phyloP scores from a whole-genome alignment of 2,797 vertebrate species.

The Sebastes goodei region DNA sequence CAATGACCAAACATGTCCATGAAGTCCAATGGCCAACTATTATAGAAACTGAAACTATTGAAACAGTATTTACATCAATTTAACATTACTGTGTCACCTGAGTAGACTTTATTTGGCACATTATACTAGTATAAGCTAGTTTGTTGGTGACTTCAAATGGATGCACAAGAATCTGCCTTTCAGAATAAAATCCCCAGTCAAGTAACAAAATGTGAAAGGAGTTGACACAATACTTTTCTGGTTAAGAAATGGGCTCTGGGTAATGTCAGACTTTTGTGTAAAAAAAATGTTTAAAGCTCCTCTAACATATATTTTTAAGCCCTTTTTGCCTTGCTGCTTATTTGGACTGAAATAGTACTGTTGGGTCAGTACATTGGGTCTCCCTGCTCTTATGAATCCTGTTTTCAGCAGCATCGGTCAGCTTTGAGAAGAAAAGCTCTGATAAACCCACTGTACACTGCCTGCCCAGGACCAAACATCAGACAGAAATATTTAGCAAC shows the following conservation, averaged over 20 bases:
- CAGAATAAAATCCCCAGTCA: no score
- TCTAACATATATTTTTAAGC: no score
- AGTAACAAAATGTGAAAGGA: neutral
- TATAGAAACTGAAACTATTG: no score
- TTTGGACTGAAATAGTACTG: no score
- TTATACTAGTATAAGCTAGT: no score
- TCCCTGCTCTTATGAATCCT: neutral
- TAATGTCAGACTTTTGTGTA: neutral
- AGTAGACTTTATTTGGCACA: no score
- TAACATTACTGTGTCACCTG: neutral
- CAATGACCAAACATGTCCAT: neutral
- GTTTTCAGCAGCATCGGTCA: neutral
- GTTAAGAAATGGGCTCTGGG: neutral
- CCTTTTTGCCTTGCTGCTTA: no score
- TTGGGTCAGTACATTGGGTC: no score
- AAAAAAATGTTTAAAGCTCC: no score
- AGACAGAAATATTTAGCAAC: neutral
- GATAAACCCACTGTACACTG: neutral
- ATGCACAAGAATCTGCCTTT: no score
- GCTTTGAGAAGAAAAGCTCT: neutral
- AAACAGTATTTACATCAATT: neutral
- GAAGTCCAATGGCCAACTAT: no score
- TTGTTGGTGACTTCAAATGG: no score
- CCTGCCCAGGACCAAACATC: neutral
- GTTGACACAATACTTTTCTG: neutral